Evolutionary conservation across 2,113 vertebrate species (phyloP).

Genomic region (Todiramphus chloris): DNA sequence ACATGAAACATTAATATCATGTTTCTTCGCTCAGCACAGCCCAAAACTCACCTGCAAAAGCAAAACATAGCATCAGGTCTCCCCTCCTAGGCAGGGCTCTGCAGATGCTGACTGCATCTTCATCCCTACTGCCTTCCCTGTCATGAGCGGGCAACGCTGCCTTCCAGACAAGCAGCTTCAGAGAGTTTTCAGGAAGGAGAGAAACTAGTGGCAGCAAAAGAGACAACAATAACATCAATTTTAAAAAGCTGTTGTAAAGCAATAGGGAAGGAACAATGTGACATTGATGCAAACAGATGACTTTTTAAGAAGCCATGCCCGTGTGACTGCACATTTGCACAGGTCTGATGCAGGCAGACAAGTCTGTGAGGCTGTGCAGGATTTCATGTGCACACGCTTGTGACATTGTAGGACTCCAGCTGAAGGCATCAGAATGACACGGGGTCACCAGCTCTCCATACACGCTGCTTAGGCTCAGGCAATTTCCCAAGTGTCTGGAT

Average conservation of each 20-base stretch:
- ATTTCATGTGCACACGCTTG: accelerated
- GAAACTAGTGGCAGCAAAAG: not conserved
- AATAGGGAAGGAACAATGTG: not conserved
- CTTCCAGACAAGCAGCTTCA: not conserved
- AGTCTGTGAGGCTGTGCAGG: accelerated
- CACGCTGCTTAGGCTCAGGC: accelerated
- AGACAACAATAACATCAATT: not conserved
- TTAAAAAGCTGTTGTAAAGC: not conserved
- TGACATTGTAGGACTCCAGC: accelerated
- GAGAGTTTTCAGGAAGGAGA: not conserved
- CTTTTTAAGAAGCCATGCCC: accelerated
- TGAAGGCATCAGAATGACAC: accelerated
- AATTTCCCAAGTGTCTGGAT: not conserved
- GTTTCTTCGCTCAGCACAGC: not conserved
- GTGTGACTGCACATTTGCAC: not conserved
- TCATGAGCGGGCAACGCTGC: accelerated
- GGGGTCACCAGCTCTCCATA: accelerated
- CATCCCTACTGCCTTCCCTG: not conserved
- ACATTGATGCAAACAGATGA: not conserved
- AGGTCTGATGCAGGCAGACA: not conserved
- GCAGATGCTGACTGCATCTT: not conserved
- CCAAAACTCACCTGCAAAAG: not conserved
- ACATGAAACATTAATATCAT: not conserved
- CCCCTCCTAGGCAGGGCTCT: not conserved
- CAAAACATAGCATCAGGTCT: not conserved